phyloP scores from a whole-genome alignment of 2,888 invertebrate genomes.

The Perithous albicinctus region DNA sequence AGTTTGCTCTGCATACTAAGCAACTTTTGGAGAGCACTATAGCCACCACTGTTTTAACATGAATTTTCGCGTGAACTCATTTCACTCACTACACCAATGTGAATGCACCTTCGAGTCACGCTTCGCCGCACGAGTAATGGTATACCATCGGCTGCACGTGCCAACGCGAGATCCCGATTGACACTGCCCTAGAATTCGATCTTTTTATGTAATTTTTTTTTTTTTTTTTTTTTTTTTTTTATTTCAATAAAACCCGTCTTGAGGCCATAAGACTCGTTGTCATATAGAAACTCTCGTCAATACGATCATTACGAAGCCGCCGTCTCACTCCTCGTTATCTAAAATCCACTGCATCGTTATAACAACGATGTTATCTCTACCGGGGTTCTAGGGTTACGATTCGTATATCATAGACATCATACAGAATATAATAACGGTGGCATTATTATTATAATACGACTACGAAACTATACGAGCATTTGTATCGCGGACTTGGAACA shows the following conservation, averaged over 20 bases:
- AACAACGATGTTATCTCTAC: slow-evolving; percentile 53
- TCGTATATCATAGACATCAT: neutral
- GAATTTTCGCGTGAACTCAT: slow-evolving; percentile 33
- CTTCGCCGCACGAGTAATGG: slow-evolving; percentile 37
- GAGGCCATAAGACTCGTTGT: slow-evolving; percentile 29
- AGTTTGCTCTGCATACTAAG: slow-evolving; percentile 68
- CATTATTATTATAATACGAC: neutral
- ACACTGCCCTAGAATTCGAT: slow-evolving; percentile 24
- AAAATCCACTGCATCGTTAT: slow-evolving; percentile 51
- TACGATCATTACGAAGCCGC: slow-evolving; percentile 30
- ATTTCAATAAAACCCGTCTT: slow-evolving; percentile 28
- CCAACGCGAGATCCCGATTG: slow-evolving; percentile 26
- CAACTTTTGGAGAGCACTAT: slow-evolving; percentile 42
- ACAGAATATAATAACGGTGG: slow-evolving; percentile 24
- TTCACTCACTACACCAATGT: slow-evolving; percentile 34
- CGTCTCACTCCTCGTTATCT: slow-evolving; percentile 48
- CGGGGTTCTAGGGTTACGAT: slow-evolving; percentile 42
- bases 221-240: slow-evolving; percentile 1
- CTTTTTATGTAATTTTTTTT: neutral
- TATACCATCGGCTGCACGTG: slow-evolving; percentile 32
- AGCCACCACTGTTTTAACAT: slow-evolving; percentile 47
- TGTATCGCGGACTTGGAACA: neutral
- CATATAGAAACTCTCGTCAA: slow-evolving; percentile 17
- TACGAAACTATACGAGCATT: neutral
- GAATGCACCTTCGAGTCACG: slow-evolving; percentile 55